A percentile compares a stretch with the other conserved stretches of the same genome.
Evolutionary conservation across 2,797 vertebrate species (phyloP).

Genomic region (Coracias cyanogaster): DNA sequence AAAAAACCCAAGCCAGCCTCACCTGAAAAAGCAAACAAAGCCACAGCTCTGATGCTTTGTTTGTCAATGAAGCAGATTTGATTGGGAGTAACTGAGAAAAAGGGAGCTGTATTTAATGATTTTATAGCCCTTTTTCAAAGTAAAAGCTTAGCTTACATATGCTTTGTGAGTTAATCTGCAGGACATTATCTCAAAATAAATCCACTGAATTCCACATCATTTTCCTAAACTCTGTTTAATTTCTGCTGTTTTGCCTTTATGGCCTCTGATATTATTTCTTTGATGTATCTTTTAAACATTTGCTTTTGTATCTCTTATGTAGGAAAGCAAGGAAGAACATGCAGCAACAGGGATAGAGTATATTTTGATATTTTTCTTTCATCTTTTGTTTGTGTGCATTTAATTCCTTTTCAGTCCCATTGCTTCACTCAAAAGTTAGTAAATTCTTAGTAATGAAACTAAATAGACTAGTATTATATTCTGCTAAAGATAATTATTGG

Average conservation of each 20-base stretch:
- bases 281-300: neutral
- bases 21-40: neutral
- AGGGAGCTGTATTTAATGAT: neutral
- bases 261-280: neutral
- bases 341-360: slow-evolving; percentile 52
- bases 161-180: neutral
- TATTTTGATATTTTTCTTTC: neutral
- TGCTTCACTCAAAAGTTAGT: neutral
- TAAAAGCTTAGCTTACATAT: neutral
- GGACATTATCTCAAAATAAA: neutral
- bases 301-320: neutral
- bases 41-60: neutral
- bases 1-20: neutral
- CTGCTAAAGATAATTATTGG: neutral
- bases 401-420: neutral
- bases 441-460: neutral
- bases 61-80: neutral
- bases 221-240: neutral
- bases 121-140: neutral
- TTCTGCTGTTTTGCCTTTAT: neutral
- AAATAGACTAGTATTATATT: neutral
- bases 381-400: neutral
- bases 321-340: slow-evolving; percentile 51
- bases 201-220: neutral
- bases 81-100: neutral